A percentile compares a stretch with the other conserved stretches of the same genome.
These are phyloP conservation scores for Amphimallon solstitiale DNA, from an alignment of 2,888 invertebrate species.

Conservation along the genomic window DNA sequence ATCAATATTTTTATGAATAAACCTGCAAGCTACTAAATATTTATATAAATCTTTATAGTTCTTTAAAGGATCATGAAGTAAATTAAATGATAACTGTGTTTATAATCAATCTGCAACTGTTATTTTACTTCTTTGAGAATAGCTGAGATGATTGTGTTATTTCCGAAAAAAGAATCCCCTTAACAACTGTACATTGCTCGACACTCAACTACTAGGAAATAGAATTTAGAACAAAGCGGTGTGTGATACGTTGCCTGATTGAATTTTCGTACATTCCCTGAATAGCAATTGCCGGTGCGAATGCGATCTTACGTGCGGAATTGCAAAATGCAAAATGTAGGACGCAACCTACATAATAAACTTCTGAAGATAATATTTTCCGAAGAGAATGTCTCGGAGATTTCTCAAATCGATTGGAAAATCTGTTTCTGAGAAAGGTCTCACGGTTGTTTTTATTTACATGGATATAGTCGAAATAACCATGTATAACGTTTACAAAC, in stretches of 20 bases:
- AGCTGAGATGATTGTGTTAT: slow-evolving; percentile 15
- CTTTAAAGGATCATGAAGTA: no score
- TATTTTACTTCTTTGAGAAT: slow-evolving; percentile 10
- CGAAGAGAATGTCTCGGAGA: neutral
- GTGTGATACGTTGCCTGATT: slow-evolving; percentile 31
- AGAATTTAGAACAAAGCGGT: slow-evolving; percentile 22
- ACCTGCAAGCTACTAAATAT: no score
- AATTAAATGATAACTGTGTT: neutral
- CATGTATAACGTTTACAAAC: no score
- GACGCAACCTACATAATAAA: slow-evolving; percentile 20
- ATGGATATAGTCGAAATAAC: no score
- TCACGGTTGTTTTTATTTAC: neutral
- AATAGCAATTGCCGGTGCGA: slow-evolving; percentile 24
- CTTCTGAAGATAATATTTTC: slow-evolving; percentile 19
- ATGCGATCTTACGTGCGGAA: slow-evolving; percentile 23
- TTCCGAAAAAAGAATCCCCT: slow-evolving; percentile 11
- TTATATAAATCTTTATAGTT: no score
- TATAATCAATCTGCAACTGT: slow-evolving; percentile 15
- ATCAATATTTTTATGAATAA: no score
- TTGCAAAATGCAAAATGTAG: slow-evolving; percentile 20
- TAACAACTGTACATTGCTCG: slow-evolving; percentile 9
- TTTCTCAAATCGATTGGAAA: neutral
- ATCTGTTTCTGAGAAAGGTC: neutral
- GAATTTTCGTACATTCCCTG: slow-evolving; percentile 30
- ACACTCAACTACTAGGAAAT: slow-evolving; percentile 11